A percentile compares a stretch with the other conserved stretches of the same genome.
phyloP scores from a whole-genome alignment of 2,888 invertebrate genomes.

The Chrysolina americana region DNA sequence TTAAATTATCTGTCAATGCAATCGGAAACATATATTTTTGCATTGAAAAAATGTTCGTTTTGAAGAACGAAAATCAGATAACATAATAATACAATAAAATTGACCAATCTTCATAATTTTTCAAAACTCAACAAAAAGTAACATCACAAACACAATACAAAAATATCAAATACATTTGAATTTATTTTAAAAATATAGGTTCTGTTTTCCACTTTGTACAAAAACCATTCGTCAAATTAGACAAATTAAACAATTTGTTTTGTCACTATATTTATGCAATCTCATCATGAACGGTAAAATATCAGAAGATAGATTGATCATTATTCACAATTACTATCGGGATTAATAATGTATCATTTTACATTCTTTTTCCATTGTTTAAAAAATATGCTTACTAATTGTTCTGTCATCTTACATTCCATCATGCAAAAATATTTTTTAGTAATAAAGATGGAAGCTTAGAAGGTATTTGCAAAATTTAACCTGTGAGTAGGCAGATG shows the following conservation, averaged over 20 bases:
- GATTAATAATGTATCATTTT: constrained; percentile 2
- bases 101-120: constrained; percentile 37
- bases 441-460: background rate
- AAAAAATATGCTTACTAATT: background rate
- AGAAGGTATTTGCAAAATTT: background rate
- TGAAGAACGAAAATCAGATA: constrained; percentile 30
- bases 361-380: background rate
- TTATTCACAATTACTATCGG: constrained; percentile 1
- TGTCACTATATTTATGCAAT: constrained; percentile 21
- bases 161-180: constrained; percentile 48
- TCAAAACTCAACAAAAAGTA: constrained; percentile 39
- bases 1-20: constrained; percentile 50
- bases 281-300: background rate
- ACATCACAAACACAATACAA: constrained; percentile 47
- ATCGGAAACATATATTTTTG: constrained; percentile 52
- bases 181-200: constrained; percentile 46
- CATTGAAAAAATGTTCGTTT: constrained; percentile 38
- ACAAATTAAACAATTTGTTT: constrained; percentile 36
- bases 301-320: background rate
- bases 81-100: constrained; percentile 41
- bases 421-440: background rate
- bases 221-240: constrained; percentile 37
- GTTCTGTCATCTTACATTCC: background rate
- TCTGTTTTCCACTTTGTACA: constrained; percentile 42
- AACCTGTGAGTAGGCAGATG: background rate